Evolutionary conservation across 1,140 invertebrate species (phyloP).

Genomic region (Odontomachus brunneus): DNA sequence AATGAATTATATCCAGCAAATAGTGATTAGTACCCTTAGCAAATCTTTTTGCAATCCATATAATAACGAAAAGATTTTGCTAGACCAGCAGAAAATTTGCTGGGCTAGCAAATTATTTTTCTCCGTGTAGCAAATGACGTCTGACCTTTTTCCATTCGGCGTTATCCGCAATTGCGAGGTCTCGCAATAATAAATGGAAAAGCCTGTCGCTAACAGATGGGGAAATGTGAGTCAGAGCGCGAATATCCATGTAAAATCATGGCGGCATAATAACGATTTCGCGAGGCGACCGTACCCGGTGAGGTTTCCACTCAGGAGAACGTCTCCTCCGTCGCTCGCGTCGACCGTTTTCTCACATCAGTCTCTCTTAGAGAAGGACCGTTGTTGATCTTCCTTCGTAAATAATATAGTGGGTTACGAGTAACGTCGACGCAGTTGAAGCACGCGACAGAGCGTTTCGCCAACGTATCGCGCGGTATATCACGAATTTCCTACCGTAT

Average conservation of each 20-base stretch:
- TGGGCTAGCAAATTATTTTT: too few species aligned
- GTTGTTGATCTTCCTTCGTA: slow-evolving; percentile 19
- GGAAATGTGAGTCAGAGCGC: slow-evolving; percentile 6
- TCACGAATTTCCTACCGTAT: slow-evolving; percentile 1
- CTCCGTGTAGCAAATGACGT: too few species aligned
- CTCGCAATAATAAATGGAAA: slow-evolving; percentile 41
- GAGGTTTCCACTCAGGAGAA: background rate
- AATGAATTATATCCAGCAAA: too few species aligned
- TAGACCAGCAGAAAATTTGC: too few species aligned
- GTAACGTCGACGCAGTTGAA: background rate
- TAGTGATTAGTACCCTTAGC: too few species aligned
- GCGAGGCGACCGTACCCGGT: background rate
- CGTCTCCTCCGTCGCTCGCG: background rate
- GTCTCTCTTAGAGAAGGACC: slow-evolving; percentile 18
- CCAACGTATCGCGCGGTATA: background rate
- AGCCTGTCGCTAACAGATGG: slow-evolving; percentile 8
- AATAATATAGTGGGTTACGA: slow-evolving; percentile 37
- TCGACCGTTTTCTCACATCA: slow-evolving; percentile 37
- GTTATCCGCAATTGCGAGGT: slow-evolving; percentile 14
- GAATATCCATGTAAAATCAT: slow-evolving; percentile 52
- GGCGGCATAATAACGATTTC: slow-evolving; percentile 61
- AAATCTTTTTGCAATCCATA: too few species aligned
- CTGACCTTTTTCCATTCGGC: background rate
- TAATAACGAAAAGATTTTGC: too few species aligned
- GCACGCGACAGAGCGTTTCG: slow-evolving; percentile 24